A percentile compares a stretch with the other conserved stretches of the same genome.
Conservation (phyloP, 2,888 invertebrate species). For the Eupithecia vulgata region DNA sequence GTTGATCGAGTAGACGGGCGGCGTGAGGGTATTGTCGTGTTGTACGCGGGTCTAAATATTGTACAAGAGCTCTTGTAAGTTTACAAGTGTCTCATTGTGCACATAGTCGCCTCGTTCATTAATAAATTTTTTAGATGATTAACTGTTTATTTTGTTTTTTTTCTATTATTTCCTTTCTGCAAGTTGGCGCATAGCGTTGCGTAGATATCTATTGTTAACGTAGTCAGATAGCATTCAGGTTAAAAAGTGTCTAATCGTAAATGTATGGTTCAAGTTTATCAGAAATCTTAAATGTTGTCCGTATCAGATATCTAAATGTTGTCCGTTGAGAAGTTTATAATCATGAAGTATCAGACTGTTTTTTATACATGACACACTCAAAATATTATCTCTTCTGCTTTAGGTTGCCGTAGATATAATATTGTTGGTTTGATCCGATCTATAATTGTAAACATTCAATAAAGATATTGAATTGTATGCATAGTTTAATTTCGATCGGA, state of each 20-base stretch:
- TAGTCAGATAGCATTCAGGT: slow-evolving; percentile 30
- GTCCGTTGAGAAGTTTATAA: not conserved
- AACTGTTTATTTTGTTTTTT: slow-evolving; percentile 61
- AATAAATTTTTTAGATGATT: slow-evolving; percentile 84
- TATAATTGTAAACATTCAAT: slow-evolving; percentile 48
- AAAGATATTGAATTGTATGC: slow-evolving; percentile 41
- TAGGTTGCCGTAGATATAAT: slow-evolving; percentile 34
- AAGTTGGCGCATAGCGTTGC: slow-evolving; percentile 40
- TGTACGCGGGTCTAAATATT: slow-evolving; percentile 74
- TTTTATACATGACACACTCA: slow-evolving; percentile 36
- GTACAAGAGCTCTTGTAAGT: slow-evolving; percentile 79
- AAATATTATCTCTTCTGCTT: slow-evolving; percentile 29
- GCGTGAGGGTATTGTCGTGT: slow-evolving; percentile 44
- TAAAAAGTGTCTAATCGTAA: slow-evolving; percentile 30
- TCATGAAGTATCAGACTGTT: slow-evolving; percentile 29
- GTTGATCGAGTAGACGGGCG: slow-evolving; percentile 27
- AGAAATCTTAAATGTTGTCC: slow-evolving; percentile 32
- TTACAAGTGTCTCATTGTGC: slow-evolving; percentile 83
- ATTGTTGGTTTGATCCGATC: slow-evolving; percentile 45
- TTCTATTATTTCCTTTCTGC: slow-evolving; percentile 48
- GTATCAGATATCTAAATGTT: slow-evolving; percentile 7
- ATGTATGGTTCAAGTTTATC: slow-evolving; percentile 32
- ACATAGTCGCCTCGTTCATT: slow-evolving; percentile 84
- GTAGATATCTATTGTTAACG: slow-evolving; percentile 34
- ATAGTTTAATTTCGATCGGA: slow-evolving; percentile 37